These are phyloP conservation scores for Cyphomyrus plagiostoma DNA, from an alignment of 2,113 vertebrate genomes.

Conservation along the genomic window DNA sequence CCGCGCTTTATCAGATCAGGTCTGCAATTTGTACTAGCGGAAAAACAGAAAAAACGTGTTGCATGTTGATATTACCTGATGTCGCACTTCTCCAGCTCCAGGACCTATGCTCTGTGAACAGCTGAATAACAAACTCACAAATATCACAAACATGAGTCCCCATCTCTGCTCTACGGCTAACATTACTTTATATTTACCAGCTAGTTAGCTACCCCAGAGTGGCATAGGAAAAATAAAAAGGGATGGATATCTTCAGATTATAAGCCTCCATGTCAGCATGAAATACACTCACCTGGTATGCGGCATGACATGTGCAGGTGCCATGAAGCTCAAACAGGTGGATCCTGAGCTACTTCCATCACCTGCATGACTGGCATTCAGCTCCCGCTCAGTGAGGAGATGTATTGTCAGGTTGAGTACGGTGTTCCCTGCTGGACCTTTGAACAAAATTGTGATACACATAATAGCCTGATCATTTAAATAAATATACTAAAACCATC, in stretches of 20 bases:
- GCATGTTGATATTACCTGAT: no score
- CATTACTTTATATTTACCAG: background rate
- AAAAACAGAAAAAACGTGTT: no score
- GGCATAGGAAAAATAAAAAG: background rate
- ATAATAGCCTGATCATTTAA: background rate
- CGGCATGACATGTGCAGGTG: conserved; percentile 48
- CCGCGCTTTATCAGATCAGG: no score
- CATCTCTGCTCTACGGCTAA: background rate
- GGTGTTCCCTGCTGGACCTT: conserved; percentile 29
- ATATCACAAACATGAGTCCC: no score
- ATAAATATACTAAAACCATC: background rate
- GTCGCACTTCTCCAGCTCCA: no score
- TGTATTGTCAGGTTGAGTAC: conserved; percentile 37
- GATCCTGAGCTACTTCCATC: background rate
- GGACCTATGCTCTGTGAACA: no score
- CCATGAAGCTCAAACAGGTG: conserved; percentile 56
- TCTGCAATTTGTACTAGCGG: no score
- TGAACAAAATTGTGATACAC: conserved; percentile 23
- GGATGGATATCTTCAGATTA: background rate
- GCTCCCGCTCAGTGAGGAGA: conserved; percentile 23
- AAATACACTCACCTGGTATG: conserved; percentile 48
- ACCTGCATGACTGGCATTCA: conserved; percentile 19
- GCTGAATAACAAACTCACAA: no score
- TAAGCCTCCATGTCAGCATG: background rate
- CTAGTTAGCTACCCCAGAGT: background rate